These are phyloP conservation scores for Notarius lentiginosus DNA, from an alignment of 2,113 vertebrate genomes.

Conservation along the genomic window DNA sequence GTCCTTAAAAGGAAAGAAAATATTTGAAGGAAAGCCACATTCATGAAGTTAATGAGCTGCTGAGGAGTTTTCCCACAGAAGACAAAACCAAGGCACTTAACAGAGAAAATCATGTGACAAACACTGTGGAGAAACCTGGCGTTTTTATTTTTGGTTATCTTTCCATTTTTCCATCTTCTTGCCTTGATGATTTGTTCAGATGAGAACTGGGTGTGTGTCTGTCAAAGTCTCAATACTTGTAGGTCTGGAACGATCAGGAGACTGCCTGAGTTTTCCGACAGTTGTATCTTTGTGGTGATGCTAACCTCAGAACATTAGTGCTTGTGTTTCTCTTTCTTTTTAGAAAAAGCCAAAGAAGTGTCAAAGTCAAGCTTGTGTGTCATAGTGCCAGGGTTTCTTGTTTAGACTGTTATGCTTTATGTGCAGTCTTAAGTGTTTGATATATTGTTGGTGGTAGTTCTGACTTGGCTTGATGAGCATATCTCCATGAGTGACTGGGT, in stretches of 20 bases:
- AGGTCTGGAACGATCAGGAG: constrained; percentile 16
- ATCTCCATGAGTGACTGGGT: background rate
- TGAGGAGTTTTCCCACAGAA: background rate
- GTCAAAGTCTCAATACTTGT: constrained; percentile 12
- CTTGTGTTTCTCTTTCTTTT: constrained; percentile 29
- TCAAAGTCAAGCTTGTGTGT: constrained; percentile 33
- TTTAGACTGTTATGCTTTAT: constrained; percentile 13
- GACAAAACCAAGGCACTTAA: constrained; percentile 35
- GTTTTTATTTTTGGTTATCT: background rate
- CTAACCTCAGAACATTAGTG: constrained; percentile 33
- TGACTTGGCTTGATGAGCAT: constrained; percentile 10
- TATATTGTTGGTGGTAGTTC: constrained; percentile 23
- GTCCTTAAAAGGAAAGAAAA: constrained; percentile 16
- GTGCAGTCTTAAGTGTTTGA: constrained; percentile 34
- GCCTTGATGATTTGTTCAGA: constrained; percentile 37
- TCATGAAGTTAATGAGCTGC: background rate
- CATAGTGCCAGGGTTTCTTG: constrained; percentile 33
- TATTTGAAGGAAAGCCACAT: background rate
- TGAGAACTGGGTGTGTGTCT: constrained; percentile 14
- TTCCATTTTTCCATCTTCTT: background rate
- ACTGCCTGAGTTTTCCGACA: background rate
- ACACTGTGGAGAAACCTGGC: constrained; percentile 52
- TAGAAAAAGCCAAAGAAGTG: constrained; percentile 55
- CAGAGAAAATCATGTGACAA: constrained; percentile 37
- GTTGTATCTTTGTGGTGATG: constrained; percentile 1